Conservation (phyloP, 2,797 vertebrate species). For the Pelochelys cantorii region DNA sequence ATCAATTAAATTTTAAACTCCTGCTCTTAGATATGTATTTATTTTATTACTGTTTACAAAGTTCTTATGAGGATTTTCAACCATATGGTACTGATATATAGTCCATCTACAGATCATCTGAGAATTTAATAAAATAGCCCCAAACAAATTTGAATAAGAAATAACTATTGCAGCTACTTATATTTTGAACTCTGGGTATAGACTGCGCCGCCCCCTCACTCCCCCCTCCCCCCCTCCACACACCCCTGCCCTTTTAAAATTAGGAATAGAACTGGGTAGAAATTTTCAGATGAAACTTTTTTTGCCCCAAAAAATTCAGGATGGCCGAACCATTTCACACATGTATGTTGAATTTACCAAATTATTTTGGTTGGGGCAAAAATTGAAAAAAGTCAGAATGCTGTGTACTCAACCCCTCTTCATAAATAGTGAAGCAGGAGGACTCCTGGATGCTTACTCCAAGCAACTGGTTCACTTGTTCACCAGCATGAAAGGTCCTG, state of each 20-base stretch:
- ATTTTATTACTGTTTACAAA: constrained; percentile 2
- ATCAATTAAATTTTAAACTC: constrained; percentile 65
- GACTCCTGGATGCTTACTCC: background rate
- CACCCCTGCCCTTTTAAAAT: background rate
- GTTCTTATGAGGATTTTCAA: constrained; percentile 5
- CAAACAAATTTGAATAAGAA: constrained; percentile 53
- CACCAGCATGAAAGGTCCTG: background rate
- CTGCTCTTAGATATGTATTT: constrained; percentile 47
- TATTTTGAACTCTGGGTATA: constrained; percentile 52
- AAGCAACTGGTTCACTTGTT: background rate
- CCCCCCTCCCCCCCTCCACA: too few relatives aligned
- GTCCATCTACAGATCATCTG: constrained; percentile 57
- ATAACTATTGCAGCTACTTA: constrained; percentile 57
- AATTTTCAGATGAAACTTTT: too few relatives aligned
- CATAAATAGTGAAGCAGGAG: background rate
- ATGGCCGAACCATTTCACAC: too few relatives aligned
- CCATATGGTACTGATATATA: background rate
- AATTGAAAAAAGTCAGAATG: too few relatives aligned
- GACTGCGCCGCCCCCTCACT: background rate
- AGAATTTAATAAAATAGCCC: constrained; percentile 53
- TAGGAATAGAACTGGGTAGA: too few relatives aligned
- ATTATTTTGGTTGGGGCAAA: too few relatives aligned
- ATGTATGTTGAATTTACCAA: too few relatives aligned
- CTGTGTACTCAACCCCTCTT: background rate
- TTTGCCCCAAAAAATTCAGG: too few relatives aligned